Conservation (phyloP, 2,888 invertebrate genomes). For the Byasa hedistus region DNA sequence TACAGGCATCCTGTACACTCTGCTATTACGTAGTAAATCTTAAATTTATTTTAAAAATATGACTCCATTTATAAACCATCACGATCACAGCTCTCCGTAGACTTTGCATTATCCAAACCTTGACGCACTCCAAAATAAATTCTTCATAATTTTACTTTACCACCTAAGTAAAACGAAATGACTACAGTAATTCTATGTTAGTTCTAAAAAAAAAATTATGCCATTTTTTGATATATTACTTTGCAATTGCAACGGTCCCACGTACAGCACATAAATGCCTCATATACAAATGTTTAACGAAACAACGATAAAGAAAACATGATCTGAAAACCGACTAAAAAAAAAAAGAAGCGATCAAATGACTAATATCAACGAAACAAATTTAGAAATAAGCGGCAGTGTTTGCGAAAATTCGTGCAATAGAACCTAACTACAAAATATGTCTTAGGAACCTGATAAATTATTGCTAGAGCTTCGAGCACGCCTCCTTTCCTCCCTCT, state of each 20-base stretch:
- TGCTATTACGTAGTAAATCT: constrained; percentile 72
- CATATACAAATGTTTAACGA: constrained; percentile 72
- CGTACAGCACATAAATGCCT: constrained; percentile 77
- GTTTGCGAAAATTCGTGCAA: constrained; percentile 77
- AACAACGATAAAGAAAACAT: constrained; percentile 60
- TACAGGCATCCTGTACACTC: constrained; percentile 46
- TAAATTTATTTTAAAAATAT: constrained; percentile 77
- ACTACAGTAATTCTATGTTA: constrained; percentile 78
- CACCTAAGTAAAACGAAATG: constrained; percentile 77
- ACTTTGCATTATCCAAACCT: constrained; percentile 75
- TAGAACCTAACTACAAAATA: constrained; percentile 78
- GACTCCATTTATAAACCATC: constrained; percentile 77
- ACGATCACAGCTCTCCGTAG: constrained; percentile 79
- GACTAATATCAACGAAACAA: constrained; percentile 60
- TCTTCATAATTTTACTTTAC: constrained; percentile 67
- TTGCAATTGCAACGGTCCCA: constrained; percentile 81
- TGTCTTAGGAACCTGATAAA: constrained; percentile 80
- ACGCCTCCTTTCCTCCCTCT: constrained; percentile 49
- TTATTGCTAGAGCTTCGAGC: constrained; percentile 77
- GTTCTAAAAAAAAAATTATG: constrained; percentile 77
- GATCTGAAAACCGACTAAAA: constrained; percentile 50
- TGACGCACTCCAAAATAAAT: constrained; percentile 77
- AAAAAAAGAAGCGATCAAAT: constrained; percentile 66
- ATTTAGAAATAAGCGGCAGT: constrained; percentile 77
- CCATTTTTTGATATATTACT: constrained; percentile 77